Evolutionary conservation across 2,888 invertebrate species (phyloP).

Genomic region (Lamellibrachia satsuma): DNA sequence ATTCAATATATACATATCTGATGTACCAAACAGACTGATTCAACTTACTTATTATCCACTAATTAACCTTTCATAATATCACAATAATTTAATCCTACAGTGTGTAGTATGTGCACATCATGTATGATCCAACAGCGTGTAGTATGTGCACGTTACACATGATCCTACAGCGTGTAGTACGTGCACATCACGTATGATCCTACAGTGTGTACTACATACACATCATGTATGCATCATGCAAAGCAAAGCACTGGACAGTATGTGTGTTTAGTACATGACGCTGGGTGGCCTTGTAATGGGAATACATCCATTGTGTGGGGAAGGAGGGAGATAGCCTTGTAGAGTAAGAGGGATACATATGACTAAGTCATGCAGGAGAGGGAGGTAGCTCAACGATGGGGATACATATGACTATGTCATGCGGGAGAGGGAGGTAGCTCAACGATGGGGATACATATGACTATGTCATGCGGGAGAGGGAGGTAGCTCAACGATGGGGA

Average conservation of each 20-base stretch:
- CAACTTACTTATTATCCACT: too few species aligned
- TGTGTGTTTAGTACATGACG: neutral
- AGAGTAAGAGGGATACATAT: too few species aligned
- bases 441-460: neutral
- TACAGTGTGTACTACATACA: neutral
- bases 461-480: neutral
- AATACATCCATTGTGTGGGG: neutral
- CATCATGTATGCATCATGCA: neutral
- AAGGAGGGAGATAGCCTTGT: too few species aligned
- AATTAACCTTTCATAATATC: too few species aligned
- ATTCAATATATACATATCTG: neutral
- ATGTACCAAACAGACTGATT: too few species aligned
- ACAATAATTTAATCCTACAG: too few species aligned
- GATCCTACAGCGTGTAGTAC: too few species aligned
- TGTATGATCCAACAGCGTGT: neutral
- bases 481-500: too few species aligned
- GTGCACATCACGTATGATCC: neutral
- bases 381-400: neutral
- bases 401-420: neutral
- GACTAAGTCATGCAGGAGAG: neutral
- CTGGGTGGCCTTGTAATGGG: neutral
- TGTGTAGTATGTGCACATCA: neutral
- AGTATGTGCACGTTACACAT: neutral
- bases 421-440: neutral
- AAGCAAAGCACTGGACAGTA: neutral